These are phyloP conservation scores for Tetheella fluctuosa DNA, from an alignment of 2,888 invertebrate species.

Conservation along the genomic window DNA sequence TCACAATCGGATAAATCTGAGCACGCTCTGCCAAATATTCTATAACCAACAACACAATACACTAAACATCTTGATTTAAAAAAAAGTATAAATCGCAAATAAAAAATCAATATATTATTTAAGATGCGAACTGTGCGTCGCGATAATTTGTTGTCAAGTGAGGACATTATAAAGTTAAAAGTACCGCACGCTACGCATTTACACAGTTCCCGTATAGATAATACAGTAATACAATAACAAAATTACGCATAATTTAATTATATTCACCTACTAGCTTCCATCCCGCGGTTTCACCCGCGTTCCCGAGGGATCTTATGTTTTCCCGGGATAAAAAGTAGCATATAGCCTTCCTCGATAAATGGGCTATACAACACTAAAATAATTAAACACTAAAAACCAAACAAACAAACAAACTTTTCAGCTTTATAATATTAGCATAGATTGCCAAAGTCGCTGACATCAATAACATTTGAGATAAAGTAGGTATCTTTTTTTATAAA, in stretches of 20 bases:
- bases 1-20: constrained; percentile 79
- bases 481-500: no score
- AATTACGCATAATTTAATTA: neutral
- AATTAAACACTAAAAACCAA: no score
- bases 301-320: no score
- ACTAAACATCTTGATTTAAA: neutral
- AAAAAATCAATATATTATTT: neutral
- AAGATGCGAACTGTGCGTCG: constrained; percentile 15
- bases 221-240: neutral
- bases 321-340: no score
- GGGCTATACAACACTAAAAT: no score
- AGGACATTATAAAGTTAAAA: constrained; percentile 20
- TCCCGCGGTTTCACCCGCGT: no score
- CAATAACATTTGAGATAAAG: no score
- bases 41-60: constrained; percentile 38
- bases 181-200: neutral
- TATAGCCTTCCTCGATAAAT: no score
- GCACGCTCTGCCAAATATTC: constrained; percentile 67
- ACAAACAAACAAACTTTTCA: no score
- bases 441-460: no score
- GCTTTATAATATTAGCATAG: no score
- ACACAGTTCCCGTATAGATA: neutral
- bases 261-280: no score
- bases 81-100: neutral
- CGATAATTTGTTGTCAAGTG: constrained; percentile 32